A percentile compares a stretch with the other conserved stretches of the same genome.
Conservation (phyloP, 2,797 vertebrate genomes). For the Hozukius guyotensis region DNA sequence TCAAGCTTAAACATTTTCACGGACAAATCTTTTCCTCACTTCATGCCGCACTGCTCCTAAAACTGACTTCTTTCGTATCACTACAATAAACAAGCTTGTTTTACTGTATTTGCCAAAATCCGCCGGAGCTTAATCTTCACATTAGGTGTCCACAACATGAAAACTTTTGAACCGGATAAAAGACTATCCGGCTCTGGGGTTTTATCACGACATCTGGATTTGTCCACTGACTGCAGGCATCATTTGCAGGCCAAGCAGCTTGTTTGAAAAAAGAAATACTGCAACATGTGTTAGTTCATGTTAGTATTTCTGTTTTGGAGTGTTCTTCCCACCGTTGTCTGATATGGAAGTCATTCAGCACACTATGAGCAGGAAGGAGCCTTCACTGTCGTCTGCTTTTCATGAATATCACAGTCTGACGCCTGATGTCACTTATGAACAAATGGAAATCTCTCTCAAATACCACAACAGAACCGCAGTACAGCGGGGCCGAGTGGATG, state of each 20-base stretch:
- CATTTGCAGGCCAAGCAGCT: not conserved
- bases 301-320: not conserved
- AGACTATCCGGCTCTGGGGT: not conserved
- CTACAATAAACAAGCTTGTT: too few species aligned
- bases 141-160: not conserved
- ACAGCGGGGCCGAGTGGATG: conserved; percentile 23
- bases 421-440: conserved; percentile 46
- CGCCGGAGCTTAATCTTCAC: too few species aligned
- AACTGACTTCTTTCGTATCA: too few species aligned
- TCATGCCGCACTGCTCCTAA: too few species aligned
- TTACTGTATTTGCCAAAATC: too few species aligned
- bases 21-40: too few species aligned
- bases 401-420: conserved; percentile 31
- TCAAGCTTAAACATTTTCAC: too few species aligned
- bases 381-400: conserved; percentile 22
- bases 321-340: not conserved
- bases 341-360: conserved; percentile 20
- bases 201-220: conserved; percentile 14
- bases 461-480: conserved; percentile 48
- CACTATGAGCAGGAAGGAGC: conserved; percentile 14
- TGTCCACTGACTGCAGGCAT: not conserved
- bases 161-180: not conserved
- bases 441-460: conserved; percentile 61
- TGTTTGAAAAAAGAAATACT: conserved; percentile 9
- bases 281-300: conserved; percentile 21